Base-by-base conservation (phyloP, 2,113 vertebrate genomes). In the Cettia cetti region DNA sequence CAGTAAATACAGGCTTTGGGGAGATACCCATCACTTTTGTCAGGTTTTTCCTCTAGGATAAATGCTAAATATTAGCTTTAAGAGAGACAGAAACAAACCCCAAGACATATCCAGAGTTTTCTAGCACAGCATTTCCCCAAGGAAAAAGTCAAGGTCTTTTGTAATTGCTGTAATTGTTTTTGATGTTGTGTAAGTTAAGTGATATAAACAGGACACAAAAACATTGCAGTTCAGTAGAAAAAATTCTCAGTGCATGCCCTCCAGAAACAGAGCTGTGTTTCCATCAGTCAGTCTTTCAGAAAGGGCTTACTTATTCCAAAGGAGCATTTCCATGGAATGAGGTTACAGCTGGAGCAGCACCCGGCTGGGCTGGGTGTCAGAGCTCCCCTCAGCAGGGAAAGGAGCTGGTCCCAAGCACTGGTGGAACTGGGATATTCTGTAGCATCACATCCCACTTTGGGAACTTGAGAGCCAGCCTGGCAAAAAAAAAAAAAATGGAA, bases 161-260 rank as follows among this genome's bases (percentile, higher is more conserved):
- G 40, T 96, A 97, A 97, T 92, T 94, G 64, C 78, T 57, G 44
- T 96, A 97, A 96, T 91, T 96, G 59, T 92, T 96, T 96, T 81
- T 95, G 89, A 97, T 90, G 49, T 86, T 93, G 42, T 49, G 37
- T 61, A 66, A 95, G 77, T 5, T 74, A 80, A 76, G 40, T 77
- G 50, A 93, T 96, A 92, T 88, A 92, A 96, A 95, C 23, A 42
- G 49, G 74, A 91, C 82, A 94, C 18, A 91, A 70, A 92, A 91
- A 39, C 10, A 11, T 33, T 42, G 59, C 68, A 80, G 88, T 96
- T 96, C 79, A 89, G 87, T 68, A 85, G 60, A 71, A 90, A 81
- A 26, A 93, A 52, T 1, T 37, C 69, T 79, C 50, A 40, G 21
- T 44, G 21, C 1, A 23, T 44, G 37, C 28, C 86, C 86, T 93